A percentile compares a stretch with the other conserved stretches of the same genome.
Conservation (phyloP, 2,888 invertebrate species). For the Lottia gigantea region DNA sequence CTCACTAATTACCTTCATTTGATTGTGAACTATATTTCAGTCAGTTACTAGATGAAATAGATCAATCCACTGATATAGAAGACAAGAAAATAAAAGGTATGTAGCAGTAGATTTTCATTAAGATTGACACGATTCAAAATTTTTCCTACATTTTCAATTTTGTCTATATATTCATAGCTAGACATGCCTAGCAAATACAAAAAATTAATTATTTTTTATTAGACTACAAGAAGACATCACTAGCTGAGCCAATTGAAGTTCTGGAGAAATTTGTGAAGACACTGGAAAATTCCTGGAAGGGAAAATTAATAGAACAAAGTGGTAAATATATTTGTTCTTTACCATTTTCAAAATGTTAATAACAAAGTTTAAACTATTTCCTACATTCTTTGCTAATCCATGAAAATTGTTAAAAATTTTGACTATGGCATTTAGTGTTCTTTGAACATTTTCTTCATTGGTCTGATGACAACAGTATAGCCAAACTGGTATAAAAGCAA, state of each 20-base stretch:
- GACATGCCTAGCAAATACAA: slow-evolving; percentile 2
- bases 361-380: too few species aligned
- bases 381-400: too few species aligned
- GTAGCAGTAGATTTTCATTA: slow-evolving; percentile 13
- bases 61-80: slow-evolving; percentile 67
- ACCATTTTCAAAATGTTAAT: slow-evolving; percentile 7
- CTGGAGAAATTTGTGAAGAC: slow-evolving; percentile 81
- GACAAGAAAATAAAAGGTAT: slow-evolving; percentile 52
- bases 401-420: too few species aligned
- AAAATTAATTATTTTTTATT: slow-evolving; percentile 17
- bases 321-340: slow-evolving; percentile 38
- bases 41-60: slow-evolving; percentile 74
- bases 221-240: slow-evolving; percentile 81
- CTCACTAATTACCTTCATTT: too few species aligned
- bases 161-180: too few species aligned
- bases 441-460: too few species aligned
- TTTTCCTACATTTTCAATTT: background rate
- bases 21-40: slow-evolving; percentile 60
- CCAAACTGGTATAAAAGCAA: too few species aligned
- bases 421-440: too few species aligned
- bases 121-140: too few species aligned
- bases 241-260: slow-evolving; percentile 76
- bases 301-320: slow-evolving; percentile 56
- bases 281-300: slow-evolving; percentile 69
- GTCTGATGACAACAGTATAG: too few species aligned